Evolutionary conservation across 2,888 invertebrate genomes (phyloP).

Genomic region (Drosophila limbata): DNA sequence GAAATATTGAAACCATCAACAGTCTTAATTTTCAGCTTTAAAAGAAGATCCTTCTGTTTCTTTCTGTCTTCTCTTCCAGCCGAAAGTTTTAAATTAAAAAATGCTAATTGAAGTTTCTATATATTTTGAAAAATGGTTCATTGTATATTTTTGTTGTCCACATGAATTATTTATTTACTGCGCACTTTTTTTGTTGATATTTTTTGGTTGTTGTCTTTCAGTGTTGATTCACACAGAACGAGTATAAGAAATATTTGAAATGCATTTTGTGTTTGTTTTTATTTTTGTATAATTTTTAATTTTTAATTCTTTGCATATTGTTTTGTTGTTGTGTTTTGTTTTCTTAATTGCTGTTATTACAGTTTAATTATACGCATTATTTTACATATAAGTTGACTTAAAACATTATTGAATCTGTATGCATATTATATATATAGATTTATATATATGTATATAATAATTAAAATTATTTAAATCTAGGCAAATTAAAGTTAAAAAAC

Average conservation of each 20-base stretch:
- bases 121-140: conserved; percentile 46
- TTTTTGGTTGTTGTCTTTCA: conserved; percentile 14
- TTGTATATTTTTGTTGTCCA: conserved; percentile 34
- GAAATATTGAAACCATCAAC: not conserved
- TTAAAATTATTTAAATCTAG: conserved; percentile 51
- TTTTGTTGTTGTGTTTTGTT: conserved; percentile 19
- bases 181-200: conserved; percentile 33
- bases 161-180: conserved; percentile 46
- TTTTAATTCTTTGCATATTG: conserved; percentile 23
- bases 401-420: conserved; percentile 62
- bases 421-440: conserved; percentile 32
- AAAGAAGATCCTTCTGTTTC: not conserved
- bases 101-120: conserved; percentile 16
- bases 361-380: conserved; percentile 48
- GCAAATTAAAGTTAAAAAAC: conserved; percentile 44
- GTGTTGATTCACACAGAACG: not conserved
- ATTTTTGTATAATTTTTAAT: conserved; percentile 15
- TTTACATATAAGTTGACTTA: conserved; percentile 68
- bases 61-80: not conserved
- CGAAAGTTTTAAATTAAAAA: not conserved
- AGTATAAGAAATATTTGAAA: not conserved
- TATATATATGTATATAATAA: conserved; percentile 42
- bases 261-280: conserved; percentile 1
- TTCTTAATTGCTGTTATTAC: conserved; percentile 55
- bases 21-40: not conserved